Conservation (phyloP, 2,113 vertebrate genomes). For the Daboia siamensis region DNA sequence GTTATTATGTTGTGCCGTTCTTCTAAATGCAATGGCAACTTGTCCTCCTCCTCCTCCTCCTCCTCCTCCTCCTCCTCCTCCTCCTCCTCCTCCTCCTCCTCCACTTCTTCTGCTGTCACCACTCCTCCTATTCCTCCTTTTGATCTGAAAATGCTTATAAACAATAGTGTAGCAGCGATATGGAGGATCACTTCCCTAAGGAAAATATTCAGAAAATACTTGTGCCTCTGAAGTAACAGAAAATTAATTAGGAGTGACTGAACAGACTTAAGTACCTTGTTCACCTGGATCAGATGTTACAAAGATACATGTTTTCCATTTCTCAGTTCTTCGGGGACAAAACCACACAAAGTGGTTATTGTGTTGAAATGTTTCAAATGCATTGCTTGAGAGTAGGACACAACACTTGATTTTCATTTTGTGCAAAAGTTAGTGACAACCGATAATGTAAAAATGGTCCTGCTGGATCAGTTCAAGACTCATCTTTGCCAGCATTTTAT, state of each 20-base stretch:
- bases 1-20: conserved; percentile 11
- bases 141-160: not conserved
- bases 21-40: conserved; percentile 35
- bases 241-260: not conserved
- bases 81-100: not conserved
- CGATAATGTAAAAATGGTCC: not conserved
- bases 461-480: not conserved
- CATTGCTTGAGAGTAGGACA: not conserved
- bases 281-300: not conserved
- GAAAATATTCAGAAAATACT: not conserved
- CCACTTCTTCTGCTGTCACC: not conserved
- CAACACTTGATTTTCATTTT: not conserved
- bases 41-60: not conserved
- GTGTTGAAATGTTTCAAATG: not conserved
- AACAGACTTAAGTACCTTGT: not conserved
- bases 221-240: not conserved
- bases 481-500: not conserved
- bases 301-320: not conserved
- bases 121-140: not conserved
- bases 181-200: not conserved
- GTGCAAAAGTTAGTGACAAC: not conserved
- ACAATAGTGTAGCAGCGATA: not conserved
- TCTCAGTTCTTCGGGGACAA: not conserved
- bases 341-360: not conserved
- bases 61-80: too few species aligned